A percentile compares a stretch with the other conserved stretches of the same genome.
phyloP scores from a whole-genome alignment of 2,797 vertebrate species.

The Rhodeus uyekii region DNA sequence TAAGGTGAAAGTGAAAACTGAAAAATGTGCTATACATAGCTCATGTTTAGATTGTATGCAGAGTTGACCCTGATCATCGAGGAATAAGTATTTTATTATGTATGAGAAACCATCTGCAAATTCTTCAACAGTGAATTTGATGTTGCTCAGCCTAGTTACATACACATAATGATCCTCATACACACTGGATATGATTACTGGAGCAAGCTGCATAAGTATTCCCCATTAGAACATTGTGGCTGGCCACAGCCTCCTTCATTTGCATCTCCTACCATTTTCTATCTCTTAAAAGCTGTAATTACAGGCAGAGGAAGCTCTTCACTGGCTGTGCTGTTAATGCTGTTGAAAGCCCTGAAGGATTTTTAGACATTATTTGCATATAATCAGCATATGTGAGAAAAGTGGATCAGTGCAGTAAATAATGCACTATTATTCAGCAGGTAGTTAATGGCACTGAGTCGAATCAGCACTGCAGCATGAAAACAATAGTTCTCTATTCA shows the following conservation, averaged over 20 bases:
- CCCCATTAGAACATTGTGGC: background rate
- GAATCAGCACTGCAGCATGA: background rate
- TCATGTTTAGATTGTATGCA: background rate
- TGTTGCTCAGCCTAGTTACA: background rate
- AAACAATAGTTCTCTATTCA: background rate
- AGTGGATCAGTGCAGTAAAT: background rate
- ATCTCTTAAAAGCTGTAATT: slow-evolving; percentile 34
- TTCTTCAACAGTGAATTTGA: background rate
- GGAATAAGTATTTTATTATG: background rate
- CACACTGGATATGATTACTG: background rate
- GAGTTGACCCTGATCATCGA: background rate
- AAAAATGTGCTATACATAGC: background rate
- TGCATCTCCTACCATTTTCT: slow-evolving; percentile 18
- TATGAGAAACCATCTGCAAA: background rate
- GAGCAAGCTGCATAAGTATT: background rate
- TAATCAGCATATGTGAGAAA: slow-evolving; percentile 42
- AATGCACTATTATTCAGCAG: slow-evolving; percentile 12
- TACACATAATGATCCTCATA: background rate
- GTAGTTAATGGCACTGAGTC: background rate
- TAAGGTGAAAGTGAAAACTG: background rate
- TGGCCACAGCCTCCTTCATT: slow-evolving; percentile 7
- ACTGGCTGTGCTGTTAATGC: slow-evolving; percentile 12
- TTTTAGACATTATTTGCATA: slow-evolving; percentile 43
- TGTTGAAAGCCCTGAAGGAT: slow-evolving; percentile 11
- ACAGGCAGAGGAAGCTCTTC: slow-evolving; percentile 7